Evolutionary conservation across 1,140 invertebrate species (phyloP).

Genomic region (Apis cerana): DNA sequence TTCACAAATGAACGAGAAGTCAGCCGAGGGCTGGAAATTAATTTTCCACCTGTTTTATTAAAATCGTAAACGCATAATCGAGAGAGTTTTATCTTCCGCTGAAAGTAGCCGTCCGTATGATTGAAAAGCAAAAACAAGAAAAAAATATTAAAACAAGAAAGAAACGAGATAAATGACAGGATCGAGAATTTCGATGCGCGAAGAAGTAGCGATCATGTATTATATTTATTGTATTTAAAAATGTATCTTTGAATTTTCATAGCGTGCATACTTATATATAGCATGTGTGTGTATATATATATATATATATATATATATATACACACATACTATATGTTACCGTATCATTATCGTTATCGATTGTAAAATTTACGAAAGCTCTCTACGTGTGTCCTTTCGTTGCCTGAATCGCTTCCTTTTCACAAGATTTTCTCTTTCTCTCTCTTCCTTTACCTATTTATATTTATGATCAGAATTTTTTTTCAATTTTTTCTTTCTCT

Average conservation of each 20-base stretch:
- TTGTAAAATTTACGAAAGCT: slow-evolving; percentile 44
- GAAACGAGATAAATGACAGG: neutral
- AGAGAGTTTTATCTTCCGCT: slow-evolving; percentile 24
- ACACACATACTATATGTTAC: neutral
- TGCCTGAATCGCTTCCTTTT: slow-evolving; percentile 4
- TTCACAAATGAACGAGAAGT: slow-evolving; percentile 12
- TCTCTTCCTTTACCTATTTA: neutral
- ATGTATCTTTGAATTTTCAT: slow-evolving; percentile 52
- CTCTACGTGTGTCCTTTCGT: slow-evolving; percentile 37
- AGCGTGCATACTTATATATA: slow-evolving; percentile 22
- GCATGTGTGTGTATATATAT: slow-evolving; percentile 35
- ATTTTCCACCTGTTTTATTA: neutral
- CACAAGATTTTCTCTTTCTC: neutral
- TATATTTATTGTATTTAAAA: slow-evolving; percentile 26
- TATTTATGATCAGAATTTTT: neutral
- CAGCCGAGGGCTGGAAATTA: slow-evolving; percentile 6
- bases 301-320: too few species aligned
- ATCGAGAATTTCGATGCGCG: neutral
- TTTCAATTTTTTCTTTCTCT: neutral
- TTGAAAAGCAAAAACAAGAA: slow-evolving; percentile 21
- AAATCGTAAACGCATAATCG: neutral
- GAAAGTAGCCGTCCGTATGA: slow-evolving; percentile 56
- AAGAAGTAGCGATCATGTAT: slow-evolving; percentile 23
- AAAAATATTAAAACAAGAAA: neutral
- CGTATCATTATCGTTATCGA: slow-evolving; percentile 42